A percentile compares a stretch with the other conserved stretches of the same genome.
These are phyloP conservation scores for Autographa gamma DNA, from an alignment of 2,888 invertebrate species.

Conservation along the genomic window DNA sequence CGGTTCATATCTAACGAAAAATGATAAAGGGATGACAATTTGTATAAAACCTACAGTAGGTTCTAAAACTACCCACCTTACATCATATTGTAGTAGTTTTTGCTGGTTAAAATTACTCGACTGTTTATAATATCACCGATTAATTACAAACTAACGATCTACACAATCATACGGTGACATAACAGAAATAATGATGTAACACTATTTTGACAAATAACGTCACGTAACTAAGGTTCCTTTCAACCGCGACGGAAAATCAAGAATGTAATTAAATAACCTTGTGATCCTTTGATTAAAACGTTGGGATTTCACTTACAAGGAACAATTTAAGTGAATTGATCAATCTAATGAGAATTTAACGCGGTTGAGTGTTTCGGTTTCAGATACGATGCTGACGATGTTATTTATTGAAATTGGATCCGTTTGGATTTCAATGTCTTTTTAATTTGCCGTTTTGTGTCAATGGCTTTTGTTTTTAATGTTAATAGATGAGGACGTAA, in stretches of 20 bases:
- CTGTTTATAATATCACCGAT: too few species aligned
- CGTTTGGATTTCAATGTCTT: constrained; percentile 38
- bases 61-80: too few species aligned
- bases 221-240: constrained; percentile 11
- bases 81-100: too few species aligned
- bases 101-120: too few species aligned
- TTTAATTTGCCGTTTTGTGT: constrained; percentile 46
- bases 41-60: too few species aligned
- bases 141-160: neutral
- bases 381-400: constrained; percentile 27
- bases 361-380: constrained; percentile 40
- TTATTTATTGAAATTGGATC: constrained; percentile 49
- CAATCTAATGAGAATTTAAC: constrained; percentile 63
- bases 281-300: constrained; percentile 61
- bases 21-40: too few species aligned
- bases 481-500: too few species aligned
- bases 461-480: neutral
- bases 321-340: constrained; percentile 60
- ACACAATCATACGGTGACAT: neutral
- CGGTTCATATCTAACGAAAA: too few species aligned
- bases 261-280: constrained; percentile 59
- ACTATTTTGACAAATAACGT: constrained; percentile 32
- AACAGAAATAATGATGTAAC: neutral
- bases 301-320: constrained; percentile 61
- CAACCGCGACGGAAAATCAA: constrained; percentile 41